Base-by-base conservation (phyloP, 2,113 vertebrate species). In the Chroicocephalus ridibundus region DNA sequence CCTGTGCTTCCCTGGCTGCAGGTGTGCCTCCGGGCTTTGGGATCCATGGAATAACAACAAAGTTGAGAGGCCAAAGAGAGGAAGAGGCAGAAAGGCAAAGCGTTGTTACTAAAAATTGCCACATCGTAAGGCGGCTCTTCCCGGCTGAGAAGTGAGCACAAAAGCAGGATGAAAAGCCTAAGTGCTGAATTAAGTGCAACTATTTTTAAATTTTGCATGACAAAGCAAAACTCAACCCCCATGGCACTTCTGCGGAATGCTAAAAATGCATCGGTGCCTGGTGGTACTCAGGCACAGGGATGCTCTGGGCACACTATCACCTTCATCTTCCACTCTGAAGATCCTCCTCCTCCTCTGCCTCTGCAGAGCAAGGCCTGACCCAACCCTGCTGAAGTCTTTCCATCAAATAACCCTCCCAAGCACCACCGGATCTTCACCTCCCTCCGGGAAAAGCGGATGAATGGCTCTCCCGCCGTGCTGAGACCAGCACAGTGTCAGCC, bases 181-280 rank as follows among this genome's bases (percentile, higher is more conserved):
- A 92, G 62, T 31, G 80, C 85, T 66, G 92, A 84, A 78, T 42
- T 21, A 47, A 90, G 80, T 22, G 47, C 52, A 11, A 40, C 31
- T 92, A 58, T 92, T 96, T 95, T 97, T 81, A 94, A 96, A 34
- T 94, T 94, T 83, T 31, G 69, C 68, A 44, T 18, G 76, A 55
- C 32, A 79, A 91, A 75, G 93, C 94, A 90, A 69, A 90, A 80
- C 19, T 18, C 64, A 70, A 12, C 34, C 69, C 58, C 82, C 40
- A 1, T 2, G 58, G 65, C 29, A 19, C 10, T n/a, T 15, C 47
- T 83, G 78, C 54, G 1, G 42, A 49, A 66, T 0, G 55, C 51
- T 70, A 5, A 38, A 42, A 46, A 18, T 0, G 19, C 51, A 4
- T 8, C 5, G 2, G 1, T 46, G 87, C 51, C 51, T 4, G 13